Percentiles rank a stretch among this genome's conserved stretches.
Conservation (phyloP, 1,140 invertebrate species). For the Leptinotarsa texana region DNA sequence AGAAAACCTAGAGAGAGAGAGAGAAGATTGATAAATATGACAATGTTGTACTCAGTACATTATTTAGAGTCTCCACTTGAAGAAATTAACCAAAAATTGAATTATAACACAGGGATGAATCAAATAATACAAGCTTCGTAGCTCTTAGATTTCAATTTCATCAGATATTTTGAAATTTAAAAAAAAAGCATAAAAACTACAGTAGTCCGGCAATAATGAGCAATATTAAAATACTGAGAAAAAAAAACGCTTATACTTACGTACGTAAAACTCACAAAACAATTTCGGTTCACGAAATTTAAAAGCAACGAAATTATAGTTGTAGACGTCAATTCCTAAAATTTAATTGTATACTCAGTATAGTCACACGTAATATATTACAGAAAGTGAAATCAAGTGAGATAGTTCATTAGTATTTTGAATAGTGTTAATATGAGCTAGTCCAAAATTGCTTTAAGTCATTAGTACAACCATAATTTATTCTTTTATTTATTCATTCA, state of each 20-base stretch:
- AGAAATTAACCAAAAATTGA: neutral
- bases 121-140: neutral
- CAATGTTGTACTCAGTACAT: no score
- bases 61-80: no score
- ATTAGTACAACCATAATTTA: neutral
- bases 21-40: no score
- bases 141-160: neutral
- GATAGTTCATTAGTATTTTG: slow-evolving; percentile 20
- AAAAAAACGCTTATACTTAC: slow-evolving; percentile 40
- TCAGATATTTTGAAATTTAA: neutral
- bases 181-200: neutral
- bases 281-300: slow-evolving; percentile 22
- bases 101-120: neutral
- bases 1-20: no score
- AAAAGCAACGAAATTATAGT: slow-evolving; percentile 39
- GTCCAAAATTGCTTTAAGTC: neutral
- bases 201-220: slow-evolving; percentile 38
- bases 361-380: slow-evolving; percentile 8
- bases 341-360: slow-evolving; percentile 23
- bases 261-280: slow-evolving; percentile 34
- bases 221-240: slow-evolving; percentile 35
- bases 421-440: neutral
- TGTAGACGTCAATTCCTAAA: slow-evolving; percentile 36
- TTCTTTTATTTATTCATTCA: neutral
- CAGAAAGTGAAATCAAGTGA: slow-evolving; percentile 31